A percentile compares a stretch with the other conserved stretches of the same genome.
These are phyloP conservation scores for Ecliptopera silaceata DNA, from an alignment of 2,888 invertebrate genomes.

Conservation along the genomic window DNA sequence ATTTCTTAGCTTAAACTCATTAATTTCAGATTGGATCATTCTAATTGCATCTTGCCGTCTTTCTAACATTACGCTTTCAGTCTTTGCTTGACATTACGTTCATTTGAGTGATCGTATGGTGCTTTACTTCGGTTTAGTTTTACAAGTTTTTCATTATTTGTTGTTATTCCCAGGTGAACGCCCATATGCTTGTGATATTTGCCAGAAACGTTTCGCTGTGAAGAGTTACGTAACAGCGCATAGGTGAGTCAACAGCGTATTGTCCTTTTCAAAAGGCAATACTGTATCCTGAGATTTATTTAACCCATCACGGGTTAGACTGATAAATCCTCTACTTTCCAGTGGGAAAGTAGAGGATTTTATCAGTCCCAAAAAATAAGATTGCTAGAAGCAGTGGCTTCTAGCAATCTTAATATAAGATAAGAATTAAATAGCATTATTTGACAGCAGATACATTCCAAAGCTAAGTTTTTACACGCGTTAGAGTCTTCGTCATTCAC, in stretches of 20 bases:
- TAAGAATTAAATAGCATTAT: too few relatives aligned
- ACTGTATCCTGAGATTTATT: neutral
- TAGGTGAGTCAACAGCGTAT: slow-evolving; percentile 64
- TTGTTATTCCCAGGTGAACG: slow-evolving; percentile 84
- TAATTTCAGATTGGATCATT: slow-evolving; percentile 72
- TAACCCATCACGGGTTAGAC: too few relatives aligned
- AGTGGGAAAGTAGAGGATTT: too few relatives aligned
- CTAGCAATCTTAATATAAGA: too few relatives aligned
- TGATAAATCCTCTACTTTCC: too few relatives aligned
- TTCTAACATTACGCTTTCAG: slow-evolving; percentile 70
- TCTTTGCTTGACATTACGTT: slow-evolving; percentile 52
- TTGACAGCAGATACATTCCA: too few relatives aligned
- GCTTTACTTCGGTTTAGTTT: slow-evolving; percentile 2
- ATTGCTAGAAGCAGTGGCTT: too few relatives aligned
- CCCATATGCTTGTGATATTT: slow-evolving; percentile 90
- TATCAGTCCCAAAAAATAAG: too few relatives aligned
- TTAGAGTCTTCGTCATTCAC: too few relatives aligned
- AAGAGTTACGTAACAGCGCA: slow-evolving; percentile 92
- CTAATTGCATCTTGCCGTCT: slow-evolving; percentile 82
- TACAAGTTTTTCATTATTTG: neutral
- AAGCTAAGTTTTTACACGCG: too few relatives aligned
- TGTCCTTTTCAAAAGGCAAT: neutral
- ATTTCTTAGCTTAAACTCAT: slow-evolving; percentile 70
- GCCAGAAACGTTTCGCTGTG: slow-evolving; percentile 90
- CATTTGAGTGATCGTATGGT: slow-evolving; percentile 2